A percentile compares a stretch with the other conserved stretches of the same genome.
phyloP scores from a whole-genome alignment of 2,113 vertebrate species.

The Malurus cyaneus region DNA sequence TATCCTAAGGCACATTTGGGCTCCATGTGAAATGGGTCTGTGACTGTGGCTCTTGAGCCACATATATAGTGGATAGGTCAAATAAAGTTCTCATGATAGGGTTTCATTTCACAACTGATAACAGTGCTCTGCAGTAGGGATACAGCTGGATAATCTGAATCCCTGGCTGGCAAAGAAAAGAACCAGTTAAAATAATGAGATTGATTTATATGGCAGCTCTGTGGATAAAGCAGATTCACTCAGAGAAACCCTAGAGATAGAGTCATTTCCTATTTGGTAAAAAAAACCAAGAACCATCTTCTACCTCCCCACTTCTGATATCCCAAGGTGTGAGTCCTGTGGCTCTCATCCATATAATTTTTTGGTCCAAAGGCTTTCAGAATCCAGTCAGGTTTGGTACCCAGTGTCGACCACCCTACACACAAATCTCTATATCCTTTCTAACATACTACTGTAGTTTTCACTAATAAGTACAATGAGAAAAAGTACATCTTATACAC shows the following conservation, averaged over 20 bases:
- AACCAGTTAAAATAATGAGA: neutral
- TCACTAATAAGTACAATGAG: neutral
- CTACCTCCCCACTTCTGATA: neutral
- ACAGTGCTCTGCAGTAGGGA: neutral
- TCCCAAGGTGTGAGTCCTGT: neutral
- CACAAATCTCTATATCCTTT: neutral
- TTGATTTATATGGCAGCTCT: neutral
- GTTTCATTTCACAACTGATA: conserved; percentile 16
- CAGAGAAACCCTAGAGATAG: neutral
- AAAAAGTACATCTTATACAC: neutral
- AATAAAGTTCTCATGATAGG: neutral
- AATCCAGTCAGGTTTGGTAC: neutral
- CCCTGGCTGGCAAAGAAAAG: neutral
- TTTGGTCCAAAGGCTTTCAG: neutral
- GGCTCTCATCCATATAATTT: neutral
- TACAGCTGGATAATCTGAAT: neutral
- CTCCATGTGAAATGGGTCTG: neutral
- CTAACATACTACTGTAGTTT: neutral
- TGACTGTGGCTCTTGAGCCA: neutral
- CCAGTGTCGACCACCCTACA: neutral
- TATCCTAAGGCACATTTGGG: neutral
- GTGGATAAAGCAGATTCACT: neutral
- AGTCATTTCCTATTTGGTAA: neutral
- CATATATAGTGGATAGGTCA: neutral
- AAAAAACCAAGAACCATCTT: neutral